Base-by-base conservation (phyloP, 2,113 vertebrate genomes). In the Scomber colias region DNA sequence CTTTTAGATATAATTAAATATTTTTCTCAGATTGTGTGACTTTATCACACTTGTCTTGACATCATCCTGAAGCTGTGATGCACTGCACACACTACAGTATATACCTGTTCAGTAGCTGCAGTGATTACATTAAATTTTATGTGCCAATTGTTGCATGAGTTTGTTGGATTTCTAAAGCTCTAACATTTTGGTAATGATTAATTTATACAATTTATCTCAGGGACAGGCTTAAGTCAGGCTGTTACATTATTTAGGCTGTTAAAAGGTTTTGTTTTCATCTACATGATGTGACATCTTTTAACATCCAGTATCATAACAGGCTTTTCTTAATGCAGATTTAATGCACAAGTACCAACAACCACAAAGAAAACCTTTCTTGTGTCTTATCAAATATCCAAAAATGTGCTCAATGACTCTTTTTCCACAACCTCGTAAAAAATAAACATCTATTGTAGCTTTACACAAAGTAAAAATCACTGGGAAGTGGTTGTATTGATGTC, bases 401-500 rank as follows among this genome's bases (percentile, higher is more conserved):
- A 50, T 70, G 74, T 67, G 40, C 61, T 16, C 11, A 2, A 46
- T 3, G 1, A 35, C 51, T 30, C 49, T 56, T 55, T 12, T 27
- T 11, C 12, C 17, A n/a, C n/a, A 44, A 65, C 17, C 24, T 60
- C 7, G 0, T 31, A 40, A 14, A 46, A 69, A 53, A 62, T 31
- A 44, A 72, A 51, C n/a, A n/a, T 49, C 9, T 5, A 59, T 10
- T 70, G 67, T 31, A 40, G 9, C 35, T 49, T 65, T 19, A 67
- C 48, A 88, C 64, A 30, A 71, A 60, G 45, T 19, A 44, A 35
- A 62, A 73, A 70, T 75, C 51, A 59, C 17, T 72, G 46, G 8
- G 56, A 72, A 77, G 73, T 74, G 77, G 82, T 77, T 87, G 82
- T 78, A 79, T 77, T 83, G 45, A 81, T 59, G 54, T 62, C 66